These are phyloP conservation scores for Polylopha cassiicola DNA, from an alignment of 2,888 invertebrate genomes.

Conservation along the genomic window DNA sequence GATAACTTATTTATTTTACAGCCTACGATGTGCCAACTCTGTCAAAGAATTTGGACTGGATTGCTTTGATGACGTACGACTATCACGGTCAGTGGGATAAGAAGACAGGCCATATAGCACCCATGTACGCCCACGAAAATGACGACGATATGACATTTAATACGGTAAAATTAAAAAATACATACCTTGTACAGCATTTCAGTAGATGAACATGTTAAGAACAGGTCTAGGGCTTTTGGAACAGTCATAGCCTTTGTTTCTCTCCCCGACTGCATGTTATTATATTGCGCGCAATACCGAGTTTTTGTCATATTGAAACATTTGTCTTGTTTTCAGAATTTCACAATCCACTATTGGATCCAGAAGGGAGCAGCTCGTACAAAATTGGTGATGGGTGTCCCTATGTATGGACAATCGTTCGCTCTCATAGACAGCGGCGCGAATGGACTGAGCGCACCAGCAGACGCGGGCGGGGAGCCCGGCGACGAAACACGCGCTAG, in stretches of 20 bases:
- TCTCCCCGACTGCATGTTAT: no score
- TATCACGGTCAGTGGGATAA: constrained; percentile 96
- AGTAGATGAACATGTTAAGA: no score
- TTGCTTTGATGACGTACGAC: constrained; percentile 94
- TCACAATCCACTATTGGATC: constrained; percentile 92
- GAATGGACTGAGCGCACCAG: constrained; percentile 83
- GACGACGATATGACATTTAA: constrained; percentile 87
- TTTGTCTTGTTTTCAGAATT: constrained; percentile 78
- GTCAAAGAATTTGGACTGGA: constrained; percentile 90
- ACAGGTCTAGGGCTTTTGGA: no score
- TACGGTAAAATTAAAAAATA: constrained; percentile 73
- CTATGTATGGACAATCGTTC: constrained; percentile 94
- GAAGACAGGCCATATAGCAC: constrained; percentile 92
- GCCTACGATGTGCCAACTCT: constrained; percentile 86
- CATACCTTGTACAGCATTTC: no score
- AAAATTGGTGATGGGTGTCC: constrained; percentile 91
- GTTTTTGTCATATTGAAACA: no score
- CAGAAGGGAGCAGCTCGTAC: constrained; percentile 85
- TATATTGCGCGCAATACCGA: no score
- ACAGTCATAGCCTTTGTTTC: no score
- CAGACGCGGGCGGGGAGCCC: constrained; percentile 92
- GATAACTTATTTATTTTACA: constrained; percentile 29
- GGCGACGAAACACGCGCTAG: constrained; percentile 91
- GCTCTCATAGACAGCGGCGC: constrained; percentile 82
- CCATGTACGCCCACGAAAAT: constrained; percentile 87